These are phyloP conservation scores for Holacanthella duospinosa DNA, from an alignment of 2,888 invertebrate genomes.

Conservation along the genomic window DNA sequence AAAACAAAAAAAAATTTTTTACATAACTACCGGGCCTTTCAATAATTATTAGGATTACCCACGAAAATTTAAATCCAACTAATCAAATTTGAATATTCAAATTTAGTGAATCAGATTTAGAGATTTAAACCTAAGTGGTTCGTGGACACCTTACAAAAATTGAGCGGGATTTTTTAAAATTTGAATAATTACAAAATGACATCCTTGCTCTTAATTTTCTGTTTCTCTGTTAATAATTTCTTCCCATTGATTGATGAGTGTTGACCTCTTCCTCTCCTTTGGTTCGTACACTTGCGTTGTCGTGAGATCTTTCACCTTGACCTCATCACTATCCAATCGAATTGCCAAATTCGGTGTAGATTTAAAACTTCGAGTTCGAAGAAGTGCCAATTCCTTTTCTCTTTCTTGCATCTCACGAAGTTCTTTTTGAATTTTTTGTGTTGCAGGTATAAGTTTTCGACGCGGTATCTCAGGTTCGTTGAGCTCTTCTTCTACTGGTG, in stretches of 20 bases:
- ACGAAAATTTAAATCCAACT: too few relatives aligned
- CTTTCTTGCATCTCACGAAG: conserved; percentile 18
- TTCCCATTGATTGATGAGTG: conserved; percentile 22
- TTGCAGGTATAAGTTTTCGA: conserved; percentile 12
- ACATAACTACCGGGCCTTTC: too few relatives aligned
- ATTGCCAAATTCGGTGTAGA: neutral
- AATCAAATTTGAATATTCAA: too few relatives aligned
- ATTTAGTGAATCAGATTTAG: too few relatives aligned
- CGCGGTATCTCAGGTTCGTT: conserved; percentile 1
- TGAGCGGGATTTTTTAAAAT: too few relatives aligned
- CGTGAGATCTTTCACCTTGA: neutral
- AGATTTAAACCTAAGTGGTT: too few relatives aligned
- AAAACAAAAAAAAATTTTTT: too few relatives aligned
- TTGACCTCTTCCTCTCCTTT: conserved; percentile 1
- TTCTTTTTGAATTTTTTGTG: conserved; percentile 16
- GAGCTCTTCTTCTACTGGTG: neutral
- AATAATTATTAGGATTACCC: too few relatives aligned
- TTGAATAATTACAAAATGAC: too few relatives aligned
- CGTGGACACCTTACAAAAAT: too few relatives aligned
- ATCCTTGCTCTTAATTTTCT: too few relatives aligned
- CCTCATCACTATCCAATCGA: neutral
- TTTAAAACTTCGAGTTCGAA: neutral
- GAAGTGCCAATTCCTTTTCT: conserved; percentile 12
- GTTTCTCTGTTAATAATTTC: conserved; percentile 16
- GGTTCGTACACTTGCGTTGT: neutral